These are phyloP conservation scores for Anagyrus pseudococci DNA, from an alignment of 2,888 invertebrate genomes.

Conservation along the genomic window DNA sequence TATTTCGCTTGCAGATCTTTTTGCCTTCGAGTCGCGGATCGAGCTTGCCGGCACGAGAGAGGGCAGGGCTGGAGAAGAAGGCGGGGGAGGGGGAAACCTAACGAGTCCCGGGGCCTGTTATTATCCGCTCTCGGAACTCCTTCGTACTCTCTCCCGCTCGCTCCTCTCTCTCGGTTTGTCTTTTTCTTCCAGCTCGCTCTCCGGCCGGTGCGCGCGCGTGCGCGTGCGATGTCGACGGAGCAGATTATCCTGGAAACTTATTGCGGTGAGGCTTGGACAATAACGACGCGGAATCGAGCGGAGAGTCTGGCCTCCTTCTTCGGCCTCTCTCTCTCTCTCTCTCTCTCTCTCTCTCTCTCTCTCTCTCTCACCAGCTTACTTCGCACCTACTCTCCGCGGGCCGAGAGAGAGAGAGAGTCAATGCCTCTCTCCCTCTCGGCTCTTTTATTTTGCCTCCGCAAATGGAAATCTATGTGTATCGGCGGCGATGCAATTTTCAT, in stretches of 20 bases:
- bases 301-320: slow-evolving; percentile 29
- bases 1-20: slow-evolving; percentile 44
- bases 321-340: background rate
- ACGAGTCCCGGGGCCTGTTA: slow-evolving; percentile 57
- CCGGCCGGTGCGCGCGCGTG: slow-evolving; percentile 5
- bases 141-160: slow-evolving; percentile 38
- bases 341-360: slow-evolving; percentile 1
- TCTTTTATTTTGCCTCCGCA: slow-evolving; percentile 29
- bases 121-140: slow-evolving; percentile 53
- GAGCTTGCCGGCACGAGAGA: slow-evolving; percentile 8
- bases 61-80: background rate
- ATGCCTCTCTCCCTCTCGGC: background rate
- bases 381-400: slow-evolving; percentile 16
- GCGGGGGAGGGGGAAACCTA: slow-evolving; percentile 46
- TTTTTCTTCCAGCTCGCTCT: too few relatives aligned
- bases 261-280: slow-evolving; percentile 57
- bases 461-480: slow-evolving; percentile 23
- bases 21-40: slow-evolving; percentile 46
- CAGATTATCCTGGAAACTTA: slow-evolving; percentile 56
- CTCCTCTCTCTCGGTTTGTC: too few relatives aligned
- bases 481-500: slow-evolving; percentile 12
- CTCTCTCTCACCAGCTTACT: background rate
- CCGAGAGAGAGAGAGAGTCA: too few relatives aligned
- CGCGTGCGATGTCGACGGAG: slow-evolving; percentile 43
- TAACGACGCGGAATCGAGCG: slow-evolving; percentile 53